Evolutionary conservation across 2,113 vertebrate species (phyloP), one percentile per base, ranked within the genome.

Genomic region (Ahaetulla prasina): DNA sequence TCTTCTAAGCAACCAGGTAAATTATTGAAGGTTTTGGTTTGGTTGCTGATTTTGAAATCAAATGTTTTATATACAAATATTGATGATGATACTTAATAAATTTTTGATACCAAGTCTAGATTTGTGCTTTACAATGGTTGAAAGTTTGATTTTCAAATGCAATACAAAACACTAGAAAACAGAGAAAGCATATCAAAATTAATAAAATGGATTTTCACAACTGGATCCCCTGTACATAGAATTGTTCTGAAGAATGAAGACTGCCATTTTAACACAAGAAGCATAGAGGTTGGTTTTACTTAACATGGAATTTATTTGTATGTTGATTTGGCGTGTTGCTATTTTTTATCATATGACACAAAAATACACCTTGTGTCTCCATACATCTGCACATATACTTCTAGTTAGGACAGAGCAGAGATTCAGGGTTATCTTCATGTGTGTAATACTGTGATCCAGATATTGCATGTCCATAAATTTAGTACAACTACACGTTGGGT

Each of bases 1-100:
- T 94, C 92, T 55, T 87, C 96, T 50, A 96, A 23, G 92, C 96
- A 96, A 97, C 92, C 97, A 98, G 98, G 98, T 98, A 97, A 88
- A 20, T 60, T 14, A 11, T 87, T 86, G 8, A 52, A 90, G 11
- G 47, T 27, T 86, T 60, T 27, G 25, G 92, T 54, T 85, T 91
- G 4, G 45, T 92, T 88, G 16, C 49, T 95, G 0, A 0, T n/a
- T 55, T 39, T 0, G 52, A 89, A 53, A 60, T 47, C 4, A 8
- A 50, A 43, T 12, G 45, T 49, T 94, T 47, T 5, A 84, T 55
- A 53, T 90, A 92, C n/a, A 11, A 2, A 4, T 49, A 5, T 30
- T 47, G 85, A 47, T 80, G 55, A 23, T 80, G 55, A 23, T 80
- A 20, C 16, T 27, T 20, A 27, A 45, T 85, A n/a, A 30, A 55